Evolutionary conservation across 2,797 vertebrate species (phyloP), one percentile per base, ranked within the genome.

Genomic region (Schizopygopsis pylzovi): DNA sequence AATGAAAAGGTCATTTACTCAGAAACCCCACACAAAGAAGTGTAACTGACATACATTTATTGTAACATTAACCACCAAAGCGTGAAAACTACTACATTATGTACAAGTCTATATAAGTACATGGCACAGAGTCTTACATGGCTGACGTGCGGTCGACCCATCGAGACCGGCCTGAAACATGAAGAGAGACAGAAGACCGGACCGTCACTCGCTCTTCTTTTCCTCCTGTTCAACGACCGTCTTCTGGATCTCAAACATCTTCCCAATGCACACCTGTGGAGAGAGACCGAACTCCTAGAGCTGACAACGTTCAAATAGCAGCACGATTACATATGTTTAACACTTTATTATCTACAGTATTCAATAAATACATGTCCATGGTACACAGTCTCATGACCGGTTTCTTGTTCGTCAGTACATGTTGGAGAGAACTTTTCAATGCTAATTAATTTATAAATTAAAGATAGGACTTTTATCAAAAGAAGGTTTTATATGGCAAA

Each of bases 251-350:
- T 91, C 87, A 81, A 95, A 97, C 67, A 97, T 79, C 13, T 94
- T 94, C 73, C 93, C 93, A 78, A 97, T 93, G 71, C 92, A 89
- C 28, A 96, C 95, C 96, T 97, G 86, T 45, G 37, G 79, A 82
- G n/a, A 54, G 18, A 28, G 33, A 80, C 5, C n/a, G 25, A 10
- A 49, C 63, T 63, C 28, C 11, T 6, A 54, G 6, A 67, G 45
- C 2, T 13, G 9, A 15, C 45, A 59, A n/a, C 4, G 20, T 33
- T 41, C 12, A 52, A 52, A 52, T 6, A 52, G 49, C 49, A 5
- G 49, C 1, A 16, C 16, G 15, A 49, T 49, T 16, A 16, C 16
- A 49, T 47, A 13, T 15, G 12, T 15, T 13, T 47, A 47, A 47
- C 47, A 49, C 47, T 49, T 5, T 16, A 49, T 16, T 49, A 16